phyloP scores from a whole-genome alignment of 2,888 invertebrate genomes.

The Iselma pallidipennis region DNA sequence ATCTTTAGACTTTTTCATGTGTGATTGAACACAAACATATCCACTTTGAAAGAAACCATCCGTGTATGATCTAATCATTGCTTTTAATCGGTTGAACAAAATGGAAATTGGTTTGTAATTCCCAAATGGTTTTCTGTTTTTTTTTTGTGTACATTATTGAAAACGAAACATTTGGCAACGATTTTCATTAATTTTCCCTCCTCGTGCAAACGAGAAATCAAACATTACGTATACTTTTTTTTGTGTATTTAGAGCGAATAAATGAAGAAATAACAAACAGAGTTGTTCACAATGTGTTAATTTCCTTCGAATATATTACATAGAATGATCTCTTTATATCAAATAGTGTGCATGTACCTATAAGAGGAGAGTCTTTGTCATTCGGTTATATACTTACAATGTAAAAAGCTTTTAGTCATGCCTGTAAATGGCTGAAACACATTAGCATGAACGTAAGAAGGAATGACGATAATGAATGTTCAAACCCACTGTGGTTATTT shows the following conservation, averaged over 20 bases:
- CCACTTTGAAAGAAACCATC: background rate
- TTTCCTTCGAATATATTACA: background rate
- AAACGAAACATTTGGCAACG: too few relatives aligned
- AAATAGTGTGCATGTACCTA: background rate
- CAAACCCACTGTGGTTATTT: conserved; percentile 33
- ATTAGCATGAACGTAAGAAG: conserved; percentile 26
- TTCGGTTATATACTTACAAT: conserved; percentile 6
- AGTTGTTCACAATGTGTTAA: background rate
- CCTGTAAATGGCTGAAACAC: conserved; percentile 26
- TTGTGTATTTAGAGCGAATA: too few relatives aligned
- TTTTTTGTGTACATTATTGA: too few relatives aligned
- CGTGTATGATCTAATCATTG: background rate
- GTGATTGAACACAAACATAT: background rate
- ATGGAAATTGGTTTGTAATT: background rate
- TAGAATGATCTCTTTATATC: background rate
- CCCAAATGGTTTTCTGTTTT: too few relatives aligned
- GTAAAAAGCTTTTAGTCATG: conserved; percentile 25
- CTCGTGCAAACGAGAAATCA: too few relatives aligned
- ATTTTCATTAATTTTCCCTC: background rate
- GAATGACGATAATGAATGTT: conserved; percentile 30
- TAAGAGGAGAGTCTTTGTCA: conserved; percentile 11
- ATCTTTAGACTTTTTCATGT: background rate
- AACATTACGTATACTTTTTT: too few relatives aligned
- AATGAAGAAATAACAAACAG: background rate
- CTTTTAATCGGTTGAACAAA: background rate